Percentiles rank a stretch among this genome's conserved stretches.
Conservation (phyloP, 2,113 vertebrate genomes). For the Miniopterus natalensis region DNA sequence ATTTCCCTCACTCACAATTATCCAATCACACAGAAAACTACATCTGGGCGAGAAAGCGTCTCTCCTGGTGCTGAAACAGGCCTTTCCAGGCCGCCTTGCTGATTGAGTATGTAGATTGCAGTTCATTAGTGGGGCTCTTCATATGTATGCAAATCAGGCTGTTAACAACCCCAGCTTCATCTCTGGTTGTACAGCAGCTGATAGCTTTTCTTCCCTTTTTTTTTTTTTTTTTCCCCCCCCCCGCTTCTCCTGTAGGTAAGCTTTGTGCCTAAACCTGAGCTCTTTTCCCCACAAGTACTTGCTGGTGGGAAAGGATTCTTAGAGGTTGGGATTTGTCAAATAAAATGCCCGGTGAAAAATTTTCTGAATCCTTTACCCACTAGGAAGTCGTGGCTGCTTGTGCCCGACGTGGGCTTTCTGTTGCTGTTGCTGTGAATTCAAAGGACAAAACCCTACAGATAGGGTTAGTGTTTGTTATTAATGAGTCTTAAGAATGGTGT, state of each 20-base stretch:
- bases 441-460: neutral
- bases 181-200: constrained; percentile 84
- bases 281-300: neutral
- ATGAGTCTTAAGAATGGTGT: neutral
- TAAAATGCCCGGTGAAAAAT: neutral
- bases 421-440: neutral
- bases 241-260: neutral
- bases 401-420: neutral
- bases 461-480: neutral
- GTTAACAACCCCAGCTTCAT: constrained; percentile 89
- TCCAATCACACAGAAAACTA: constrained; percentile 84
- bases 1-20: constrained; percentile 84
- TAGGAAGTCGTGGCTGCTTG: neutral
- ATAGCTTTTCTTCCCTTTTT: constrained; percentile 81
- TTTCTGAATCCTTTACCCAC: neutral
- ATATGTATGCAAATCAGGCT: constrained; percentile 90
- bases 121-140: constrained; percentile 89
- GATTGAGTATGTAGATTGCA: constrained; percentile 90
- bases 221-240: neutral
- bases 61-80: constrained; percentile 84
- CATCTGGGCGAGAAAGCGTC: constrained; percentile 82
- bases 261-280: constrained; percentile 62
- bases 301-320: neutral
- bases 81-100: constrained; percentile 84
- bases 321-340: constrained; percentile 15